Evolutionary conservation across 2,113 vertebrate genomes (phyloP).

Genomic region (Acanthisitta chloris): DNA sequence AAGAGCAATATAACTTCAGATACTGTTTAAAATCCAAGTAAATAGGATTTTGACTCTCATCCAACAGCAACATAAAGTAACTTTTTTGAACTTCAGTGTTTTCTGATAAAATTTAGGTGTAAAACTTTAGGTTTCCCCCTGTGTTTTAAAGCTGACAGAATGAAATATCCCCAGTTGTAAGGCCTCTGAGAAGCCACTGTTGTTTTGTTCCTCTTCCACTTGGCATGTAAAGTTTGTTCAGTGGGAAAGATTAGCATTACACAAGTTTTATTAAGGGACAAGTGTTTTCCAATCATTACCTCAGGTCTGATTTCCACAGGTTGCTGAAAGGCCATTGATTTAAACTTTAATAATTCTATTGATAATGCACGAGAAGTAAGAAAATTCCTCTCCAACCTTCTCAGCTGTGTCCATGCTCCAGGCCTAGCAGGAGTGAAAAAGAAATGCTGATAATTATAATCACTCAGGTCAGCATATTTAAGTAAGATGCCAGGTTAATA

Average conservation of each 20-base stretch:
- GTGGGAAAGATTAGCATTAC: not conserved
- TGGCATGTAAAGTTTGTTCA: not conserved
- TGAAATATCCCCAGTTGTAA: not conserved
- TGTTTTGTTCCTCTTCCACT: not conserved
- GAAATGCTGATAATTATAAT: not conserved
- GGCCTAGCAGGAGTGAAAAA: not conserved
- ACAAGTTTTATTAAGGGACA: not conserved
- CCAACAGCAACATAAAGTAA: not conserved
- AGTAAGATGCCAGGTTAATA: not conserved
- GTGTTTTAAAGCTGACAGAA: not conserved
- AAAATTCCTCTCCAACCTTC: not conserved
- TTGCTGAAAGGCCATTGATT: not conserved
- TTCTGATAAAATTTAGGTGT: not conserved
- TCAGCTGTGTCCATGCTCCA: not conserved
- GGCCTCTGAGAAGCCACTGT: not conserved
- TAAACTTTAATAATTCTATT: not conserved
- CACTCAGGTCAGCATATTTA: not conserved
- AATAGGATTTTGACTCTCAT: not conserved
- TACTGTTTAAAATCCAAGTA: not conserved
- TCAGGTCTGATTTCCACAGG: not conserved
- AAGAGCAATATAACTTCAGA: not conserved
- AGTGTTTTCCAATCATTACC: not conserved
- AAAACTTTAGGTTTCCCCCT: not conserved
- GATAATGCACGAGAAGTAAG: not conserved
- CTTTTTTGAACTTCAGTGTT: not conserved